Evolutionary conservation across 2,797 vertebrate species (phyloP), one percentile per base, ranked within the genome.

Genomic region (Clarias laeviceps): DNA sequence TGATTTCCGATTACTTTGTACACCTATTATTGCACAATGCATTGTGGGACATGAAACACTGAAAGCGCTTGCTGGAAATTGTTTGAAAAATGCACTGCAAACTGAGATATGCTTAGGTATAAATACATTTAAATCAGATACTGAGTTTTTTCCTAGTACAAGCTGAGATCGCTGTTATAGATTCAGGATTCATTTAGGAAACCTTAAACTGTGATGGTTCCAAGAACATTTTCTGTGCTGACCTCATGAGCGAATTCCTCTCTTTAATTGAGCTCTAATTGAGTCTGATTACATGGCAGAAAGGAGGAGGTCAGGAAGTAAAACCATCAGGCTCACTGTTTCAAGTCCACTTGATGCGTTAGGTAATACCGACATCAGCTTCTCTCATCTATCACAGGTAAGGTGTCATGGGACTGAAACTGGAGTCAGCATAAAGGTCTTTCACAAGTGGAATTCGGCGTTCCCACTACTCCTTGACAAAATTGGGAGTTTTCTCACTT

Each of bases 261-360:
- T 82, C 77, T 94, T 88, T 93, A 92, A 95, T 93, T 91, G 90
- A 88, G 80, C 92, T 89, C 86, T 93, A 93, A 95, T 93, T 92
- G 90, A 87, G 62, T 85, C 90, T 93, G 89, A 95, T 94, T 94
- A 92, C 88, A 91, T 6, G 37, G 88, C 88, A 89, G 91, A 94
- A 94, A 93, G 59, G 73, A 85, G 24, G 85, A 92, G 88, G 70
- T 91, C 76, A 88, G 20, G 18, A 83, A 77, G 86, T 87, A 73
- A 77, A 82, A 82, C 86, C 83, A 87, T 89, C 68, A 78, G 87
- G 82, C 74, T 83, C 1, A 27, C 74, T 80, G 66, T 6, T 22
- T 65, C 65, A 29, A 76, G 37, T 72, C 61, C 61, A 27, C 57
- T 84, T 29, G 37, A 76, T 86, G 64, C 80, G 73, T 87, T 83